phyloP scores from a whole-genome alignment of 2,888 invertebrate species.

The Crioceris asparagi region DNA sequence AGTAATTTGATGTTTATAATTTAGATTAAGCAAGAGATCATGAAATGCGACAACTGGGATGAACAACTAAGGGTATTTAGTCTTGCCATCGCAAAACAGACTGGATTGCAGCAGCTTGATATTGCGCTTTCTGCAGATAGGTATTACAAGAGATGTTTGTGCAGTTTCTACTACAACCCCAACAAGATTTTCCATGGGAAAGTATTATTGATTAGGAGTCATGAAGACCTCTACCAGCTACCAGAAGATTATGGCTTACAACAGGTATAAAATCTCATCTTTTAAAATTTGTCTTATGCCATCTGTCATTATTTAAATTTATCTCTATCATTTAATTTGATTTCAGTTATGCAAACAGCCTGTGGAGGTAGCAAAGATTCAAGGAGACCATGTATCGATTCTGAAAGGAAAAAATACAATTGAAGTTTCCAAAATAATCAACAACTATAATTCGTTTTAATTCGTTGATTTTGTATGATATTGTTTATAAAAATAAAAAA shows the following conservation, averaged over 20 bases:
- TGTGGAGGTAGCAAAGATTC: constrained; percentile 12
- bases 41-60: no score
- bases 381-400: constrained; percentile 17
- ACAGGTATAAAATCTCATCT: no score
- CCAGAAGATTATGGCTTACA: constrained; percentile 17
- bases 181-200: constrained; percentile 10
- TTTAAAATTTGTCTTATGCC: no score
- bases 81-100: no score
- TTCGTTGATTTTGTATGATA: no score
- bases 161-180: constrained; percentile 15
- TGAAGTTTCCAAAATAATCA: constrained; percentile 14
- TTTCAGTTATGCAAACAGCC: constrained; percentile 16
- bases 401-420: constrained; percentile 12
- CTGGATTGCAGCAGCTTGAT: no score
- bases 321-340: not conserved
- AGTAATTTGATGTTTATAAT: no score
- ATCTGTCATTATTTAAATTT: no score
- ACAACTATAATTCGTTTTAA: no score
- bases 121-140: constrained; percentile 11
- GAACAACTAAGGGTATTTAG: no score
- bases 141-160: constrained; percentile 12
- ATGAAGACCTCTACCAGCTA: constrained; percentile 8
- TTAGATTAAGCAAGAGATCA: no score
- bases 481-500: no score
- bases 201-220: constrained; percentile 13